Percentiles rank a stretch among this genome's conserved stretches.
phyloP scores from a whole-genome alignment of 2,113 vertebrate genomes.

The Odontesthes bonariensis region DNA sequence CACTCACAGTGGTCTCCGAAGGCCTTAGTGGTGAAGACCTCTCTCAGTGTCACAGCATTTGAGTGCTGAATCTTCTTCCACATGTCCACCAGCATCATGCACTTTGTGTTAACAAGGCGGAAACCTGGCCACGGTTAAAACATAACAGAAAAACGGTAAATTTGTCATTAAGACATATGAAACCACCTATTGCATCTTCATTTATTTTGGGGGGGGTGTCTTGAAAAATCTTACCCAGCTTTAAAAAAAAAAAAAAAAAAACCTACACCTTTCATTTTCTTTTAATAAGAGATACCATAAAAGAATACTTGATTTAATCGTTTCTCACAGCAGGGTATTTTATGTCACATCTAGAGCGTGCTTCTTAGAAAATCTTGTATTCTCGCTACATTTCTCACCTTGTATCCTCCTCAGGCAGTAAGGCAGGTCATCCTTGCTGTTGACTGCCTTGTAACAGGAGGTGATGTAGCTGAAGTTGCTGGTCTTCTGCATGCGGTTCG shows the following conservation, averaged over 20 bases:
- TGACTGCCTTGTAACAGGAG: conserved; percentile 99
- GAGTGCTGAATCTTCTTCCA: conserved; percentile 99
- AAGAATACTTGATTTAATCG: background rate
- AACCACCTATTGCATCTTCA: too few relatives aligned
- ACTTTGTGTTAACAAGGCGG: conserved; percentile 98
- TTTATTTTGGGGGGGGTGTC: too few relatives aligned
- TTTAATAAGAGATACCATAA: too few relatives aligned
- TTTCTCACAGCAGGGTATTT: background rate
- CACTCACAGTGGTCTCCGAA: conserved; percentile 95
- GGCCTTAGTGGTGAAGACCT: conserved; percentile 99
- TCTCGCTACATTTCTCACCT: conserved; percentile 82
- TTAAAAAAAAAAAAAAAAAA: too few relatives aligned
- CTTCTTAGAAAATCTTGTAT: background rate
- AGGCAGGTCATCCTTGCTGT: conserved; percentile 97
- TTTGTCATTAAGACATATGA: too few relatives aligned
- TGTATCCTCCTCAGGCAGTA: conserved; percentile 99
- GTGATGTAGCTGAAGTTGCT: conserved; percentile 99
- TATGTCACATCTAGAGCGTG: background rate
- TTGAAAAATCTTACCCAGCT: too few relatives aligned
- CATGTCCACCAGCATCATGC: conserved; percentile 99
- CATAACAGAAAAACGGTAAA: background rate
- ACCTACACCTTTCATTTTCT: too few relatives aligned
- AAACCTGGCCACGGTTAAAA: conserved; percentile 85
- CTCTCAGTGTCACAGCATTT: conserved; percentile 94
- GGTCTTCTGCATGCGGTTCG: conserved; percentile 97